These are phyloP conservation scores for Oncorhynchus masou DNA, from an alignment of 2,113 vertebrate genomes.

Conservation along the genomic window DNA sequence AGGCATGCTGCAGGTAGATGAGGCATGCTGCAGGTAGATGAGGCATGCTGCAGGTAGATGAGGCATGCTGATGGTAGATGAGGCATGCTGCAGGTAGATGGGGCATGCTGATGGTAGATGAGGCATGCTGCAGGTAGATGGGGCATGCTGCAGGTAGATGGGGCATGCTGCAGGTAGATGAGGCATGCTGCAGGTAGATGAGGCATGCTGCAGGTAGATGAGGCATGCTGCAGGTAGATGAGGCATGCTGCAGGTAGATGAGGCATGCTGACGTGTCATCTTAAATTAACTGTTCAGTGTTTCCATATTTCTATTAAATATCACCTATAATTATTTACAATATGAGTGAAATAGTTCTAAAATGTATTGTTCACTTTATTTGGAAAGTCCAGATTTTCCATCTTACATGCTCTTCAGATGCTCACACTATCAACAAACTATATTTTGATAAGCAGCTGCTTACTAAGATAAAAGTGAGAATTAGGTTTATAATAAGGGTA, in stretches of 20 bases:
- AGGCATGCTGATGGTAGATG: background rate
- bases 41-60: constrained; percentile 35
- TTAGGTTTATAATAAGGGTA: too few species aligned
- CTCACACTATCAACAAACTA: too few species aligned
- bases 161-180: constrained; percentile 34
- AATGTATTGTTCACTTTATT: too few species aligned
- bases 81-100: constrained; percentile 35
- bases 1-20: constrained; percentile 35
- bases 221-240: constrained; percentile 47
- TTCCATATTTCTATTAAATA: too few species aligned
- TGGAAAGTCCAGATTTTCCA: too few species aligned
- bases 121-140: constrained; percentile 35
- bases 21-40: background rate
- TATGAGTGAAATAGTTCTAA: too few species aligned
- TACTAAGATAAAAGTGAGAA: too few species aligned
- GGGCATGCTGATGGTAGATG: background rate
- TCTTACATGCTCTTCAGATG: too few species aligned
- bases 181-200: background rate
- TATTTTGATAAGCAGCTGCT: too few species aligned
- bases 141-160: background rate
- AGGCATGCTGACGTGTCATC: too few species aligned
- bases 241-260: background rate
- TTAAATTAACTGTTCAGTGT: too few species aligned
- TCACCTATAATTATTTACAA: too few species aligned
- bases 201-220: constrained; percentile 35